Percentiles rank a stretch among this genome's conserved stretches.
These are phyloP conservation scores for Thalassarche chlororhynchos DNA, from an alignment of 2,113 vertebrate genomes.

Conservation along the genomic window DNA sequence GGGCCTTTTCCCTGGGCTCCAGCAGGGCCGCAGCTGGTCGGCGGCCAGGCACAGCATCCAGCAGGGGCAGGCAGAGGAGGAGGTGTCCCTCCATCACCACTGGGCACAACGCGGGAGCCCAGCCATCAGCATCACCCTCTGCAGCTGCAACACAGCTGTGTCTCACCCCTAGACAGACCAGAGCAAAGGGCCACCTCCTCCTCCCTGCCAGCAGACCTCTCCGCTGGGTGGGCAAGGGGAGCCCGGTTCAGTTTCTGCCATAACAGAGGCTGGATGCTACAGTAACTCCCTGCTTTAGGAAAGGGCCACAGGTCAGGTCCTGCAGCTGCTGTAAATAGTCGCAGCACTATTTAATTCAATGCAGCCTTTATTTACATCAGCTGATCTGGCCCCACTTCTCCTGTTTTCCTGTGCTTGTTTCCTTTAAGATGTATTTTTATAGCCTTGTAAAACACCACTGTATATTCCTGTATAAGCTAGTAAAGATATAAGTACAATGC, in stretches of 20 bases:
- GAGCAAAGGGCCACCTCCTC: background rate
- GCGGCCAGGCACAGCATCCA: background rate
- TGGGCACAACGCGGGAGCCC: rapidly evolving
- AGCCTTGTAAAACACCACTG: slow-evolving; percentile 56
- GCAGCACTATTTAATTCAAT: slow-evolving; percentile 22
- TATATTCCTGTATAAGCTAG: slow-evolving; percentile 40
- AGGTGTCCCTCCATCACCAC: rapidly evolving
- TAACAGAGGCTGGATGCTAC: background rate
- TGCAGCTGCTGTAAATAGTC: slow-evolving; percentile 51
- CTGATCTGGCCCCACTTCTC: slow-evolving; percentile 49
- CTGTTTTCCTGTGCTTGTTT: slow-evolving; percentile 39
- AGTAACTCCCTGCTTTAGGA: background rate
- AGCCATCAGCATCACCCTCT: background rate
- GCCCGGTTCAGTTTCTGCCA: rapidly evolving
- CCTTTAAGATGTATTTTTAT: slow-evolving; percentile 59
- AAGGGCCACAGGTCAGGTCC: slow-evolving; percentile 3
- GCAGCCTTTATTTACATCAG: slow-evolving; percentile 59
- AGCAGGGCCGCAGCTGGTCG: background rate
- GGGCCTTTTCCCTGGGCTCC: background rate
- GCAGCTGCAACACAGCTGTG: background rate
- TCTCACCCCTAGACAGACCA: background rate
- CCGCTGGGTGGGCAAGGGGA: background rate
- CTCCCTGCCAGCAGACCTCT: background rate
- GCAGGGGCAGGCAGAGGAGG: background rate
- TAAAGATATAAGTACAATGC: slow-evolving; percentile 19